phyloP scores from a whole-genome alignment of 1,140 invertebrate species.

The Bombus confusus region DNA sequence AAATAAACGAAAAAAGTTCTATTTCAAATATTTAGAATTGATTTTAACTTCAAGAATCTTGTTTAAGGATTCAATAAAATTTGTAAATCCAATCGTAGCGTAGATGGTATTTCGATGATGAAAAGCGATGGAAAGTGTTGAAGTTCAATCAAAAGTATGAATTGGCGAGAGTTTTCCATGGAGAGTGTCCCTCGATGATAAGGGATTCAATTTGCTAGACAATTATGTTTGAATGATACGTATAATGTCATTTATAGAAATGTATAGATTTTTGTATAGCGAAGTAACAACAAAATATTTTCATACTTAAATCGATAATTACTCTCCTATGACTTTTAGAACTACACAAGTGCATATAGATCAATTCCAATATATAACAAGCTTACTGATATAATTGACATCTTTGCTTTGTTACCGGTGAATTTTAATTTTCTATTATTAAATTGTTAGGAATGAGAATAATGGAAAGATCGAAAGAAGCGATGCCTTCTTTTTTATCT shows the following conservation, averaged over 20 bases:
- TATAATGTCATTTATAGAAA: constrained; percentile 32
- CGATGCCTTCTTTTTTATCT: too few species aligned
- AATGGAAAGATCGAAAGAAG: too few species aligned
- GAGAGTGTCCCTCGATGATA: constrained; percentile 68
- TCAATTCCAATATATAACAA: not conserved
- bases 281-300: not conserved
- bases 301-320: not conserved
- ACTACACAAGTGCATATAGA: not conserved
- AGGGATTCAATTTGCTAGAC: constrained; percentile 68
- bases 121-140: constrained; percentile 35
- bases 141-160: constrained; percentile 54
- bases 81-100: not conserved
- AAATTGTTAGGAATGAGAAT: not conserved
- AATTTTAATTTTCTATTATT: not conserved
- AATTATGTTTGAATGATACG: constrained; percentile 67
- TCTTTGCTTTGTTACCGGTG: too few species aligned
- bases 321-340: too few species aligned
- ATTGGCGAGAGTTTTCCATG: constrained; percentile 51
- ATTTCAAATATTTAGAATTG: not conserved
- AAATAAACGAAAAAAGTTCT: not conserved
- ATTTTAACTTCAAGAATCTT: not conserved
- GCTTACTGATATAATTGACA: too few species aligned
- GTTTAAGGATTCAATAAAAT: not conserved
- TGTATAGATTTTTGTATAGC: not conserved
- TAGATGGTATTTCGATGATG: constrained; percentile 20